These are phyloP conservation scores for Drosophila lini DNA, from an alignment of 1,140 invertebrate species.

Conservation along the genomic window DNA sequence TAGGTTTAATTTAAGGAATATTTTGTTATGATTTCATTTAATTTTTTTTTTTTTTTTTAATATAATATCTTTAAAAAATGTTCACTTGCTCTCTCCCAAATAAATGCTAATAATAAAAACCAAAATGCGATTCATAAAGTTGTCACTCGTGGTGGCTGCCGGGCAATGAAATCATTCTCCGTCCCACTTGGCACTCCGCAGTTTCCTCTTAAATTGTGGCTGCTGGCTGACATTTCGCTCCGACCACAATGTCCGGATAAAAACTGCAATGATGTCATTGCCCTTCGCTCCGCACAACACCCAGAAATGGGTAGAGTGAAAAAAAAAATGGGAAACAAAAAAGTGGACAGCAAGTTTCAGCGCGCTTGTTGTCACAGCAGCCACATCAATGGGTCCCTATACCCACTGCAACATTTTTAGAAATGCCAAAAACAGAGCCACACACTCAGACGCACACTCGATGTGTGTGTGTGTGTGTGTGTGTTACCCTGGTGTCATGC, in stretches of 20 bases:
- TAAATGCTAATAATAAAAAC: slow-evolving; percentile 31
- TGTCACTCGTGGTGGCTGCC: slow-evolving; percentile 21
- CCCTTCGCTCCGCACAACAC: slow-evolving; percentile 22
- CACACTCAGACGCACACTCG: slow-evolving; percentile 58
- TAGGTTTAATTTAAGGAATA: not conserved
- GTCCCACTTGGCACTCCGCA: not conserved
- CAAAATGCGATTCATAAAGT: slow-evolving; percentile 37
- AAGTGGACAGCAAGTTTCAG: slow-evolving; percentile 55
- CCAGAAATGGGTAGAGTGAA: not conserved
- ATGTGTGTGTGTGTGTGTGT: slow-evolving; percentile 18
- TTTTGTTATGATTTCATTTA: not conserved
- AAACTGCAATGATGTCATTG: slow-evolving; percentile 70
- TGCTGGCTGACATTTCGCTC: slow-evolving; percentile 21
- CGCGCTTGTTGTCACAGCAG: slow-evolving; percentile 67
- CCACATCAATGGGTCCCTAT: slow-evolving; percentile 74
- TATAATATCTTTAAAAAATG: not conserved
- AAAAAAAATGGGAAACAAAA: slow-evolving; percentile 7
- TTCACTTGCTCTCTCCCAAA: not conserved
- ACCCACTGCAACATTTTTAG: slow-evolving; percentile 68
- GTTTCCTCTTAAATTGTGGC: slow-evolving; percentile 28
- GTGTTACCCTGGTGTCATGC: slow-evolving; percentile 42
- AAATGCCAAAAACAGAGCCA: slow-evolving; percentile 71
- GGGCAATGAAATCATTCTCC: slow-evolving; percentile 17
- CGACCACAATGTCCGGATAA: slow-evolving; percentile 45
- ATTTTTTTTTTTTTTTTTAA: too few relatives aligned